phyloP scores from a whole-genome alignment of 2,888 invertebrate species.

The Sturmia bella region DNA sequence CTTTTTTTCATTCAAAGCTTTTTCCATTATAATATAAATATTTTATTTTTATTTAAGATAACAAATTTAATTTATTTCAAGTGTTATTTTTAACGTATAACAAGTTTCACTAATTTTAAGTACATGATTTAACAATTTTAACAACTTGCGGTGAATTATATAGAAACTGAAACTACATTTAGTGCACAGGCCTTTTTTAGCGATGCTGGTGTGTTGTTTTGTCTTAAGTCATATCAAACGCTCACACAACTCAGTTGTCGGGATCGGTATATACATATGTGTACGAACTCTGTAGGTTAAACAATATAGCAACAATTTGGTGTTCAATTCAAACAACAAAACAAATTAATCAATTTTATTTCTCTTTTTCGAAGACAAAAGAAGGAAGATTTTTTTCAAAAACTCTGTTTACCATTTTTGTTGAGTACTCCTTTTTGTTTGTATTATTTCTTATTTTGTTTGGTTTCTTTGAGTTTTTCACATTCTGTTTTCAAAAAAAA shows the following conservation, averaged over 20 bases:
- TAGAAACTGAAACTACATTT: conserved; percentile 71
- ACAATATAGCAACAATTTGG: conserved; percentile 72
- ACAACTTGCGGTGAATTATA: conserved; percentile 77
- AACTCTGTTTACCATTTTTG: conserved; percentile 34
- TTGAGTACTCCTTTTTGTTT: conserved; percentile 22
- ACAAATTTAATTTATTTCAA: conserved; percentile 24
- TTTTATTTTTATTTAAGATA: conserved; percentile 19
- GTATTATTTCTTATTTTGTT: conserved; percentile 13
- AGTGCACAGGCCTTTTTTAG: conserved; percentile 53
- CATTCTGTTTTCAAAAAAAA: conserved; percentile 12
- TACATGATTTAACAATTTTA: conserved; percentile 16
- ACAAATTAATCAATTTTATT: conserved; percentile 13
- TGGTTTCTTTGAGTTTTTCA: conserved; percentile 9
- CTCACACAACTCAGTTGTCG: neutral
- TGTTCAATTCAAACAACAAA: conserved; percentile 68
- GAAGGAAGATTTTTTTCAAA: conserved; percentile 8
- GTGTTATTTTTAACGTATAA: conserved; percentile 49
- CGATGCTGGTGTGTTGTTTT: conserved; percentile 67
- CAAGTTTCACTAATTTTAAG: conserved; percentile 41
- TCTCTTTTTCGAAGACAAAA: conserved; percentile 11
- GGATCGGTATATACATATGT: conserved; percentile 7
- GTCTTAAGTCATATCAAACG: conserved; percentile 44
- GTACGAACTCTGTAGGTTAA: conserved; percentile 69
- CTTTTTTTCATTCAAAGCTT: conserved; percentile 43
- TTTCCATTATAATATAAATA: conserved; percentile 29